These are phyloP conservation scores for Oligia latruncula DNA, from an alignment of 2,888 invertebrate genomes.

Conservation along the genomic window DNA sequence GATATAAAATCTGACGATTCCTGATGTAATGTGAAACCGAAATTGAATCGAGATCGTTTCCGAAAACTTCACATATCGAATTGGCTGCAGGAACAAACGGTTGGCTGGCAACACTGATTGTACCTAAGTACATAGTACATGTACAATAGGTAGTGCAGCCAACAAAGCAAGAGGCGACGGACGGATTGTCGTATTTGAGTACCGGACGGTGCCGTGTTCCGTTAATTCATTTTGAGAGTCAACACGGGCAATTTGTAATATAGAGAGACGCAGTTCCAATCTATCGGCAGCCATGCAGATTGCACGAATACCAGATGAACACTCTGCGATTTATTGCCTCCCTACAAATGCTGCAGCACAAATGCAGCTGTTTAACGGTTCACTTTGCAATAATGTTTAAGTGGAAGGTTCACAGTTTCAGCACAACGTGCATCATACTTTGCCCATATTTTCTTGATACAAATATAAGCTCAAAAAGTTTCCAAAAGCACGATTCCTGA, in stretches of 20 bases:
- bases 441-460: background rate
- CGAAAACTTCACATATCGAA: constrained; percentile 17
- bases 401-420: background rate
- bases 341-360: constrained; percentile 15
- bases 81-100: constrained; percentile 26
- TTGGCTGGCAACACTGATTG: constrained; percentile 36
- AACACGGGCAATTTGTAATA: constrained; percentile 47
- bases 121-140: constrained; percentile 25
- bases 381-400: constrained; percentile 3
- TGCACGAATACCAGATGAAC: constrained; percentile 40
- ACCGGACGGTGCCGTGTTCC: constrained; percentile 26
- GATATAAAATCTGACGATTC: constrained; percentile 20
- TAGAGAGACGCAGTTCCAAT: constrained; percentile 28
- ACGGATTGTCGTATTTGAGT: constrained; percentile 46
- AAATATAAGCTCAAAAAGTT: background rate
- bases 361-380: constrained; percentile 17
- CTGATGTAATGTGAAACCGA: constrained; percentile 17
- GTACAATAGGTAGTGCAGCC: constrained; percentile 1
- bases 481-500: background rate
- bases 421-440: background rate
- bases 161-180: constrained; percentile 52
- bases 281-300: constrained; percentile 39
- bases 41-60: constrained; percentile 28
- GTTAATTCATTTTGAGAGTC: constrained; percentile 57
- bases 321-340: constrained; percentile 38